phyloP scores from a whole-genome alignment of 2,797 vertebrate genomes.

The Chaetophractus vellerosus region DNA sequence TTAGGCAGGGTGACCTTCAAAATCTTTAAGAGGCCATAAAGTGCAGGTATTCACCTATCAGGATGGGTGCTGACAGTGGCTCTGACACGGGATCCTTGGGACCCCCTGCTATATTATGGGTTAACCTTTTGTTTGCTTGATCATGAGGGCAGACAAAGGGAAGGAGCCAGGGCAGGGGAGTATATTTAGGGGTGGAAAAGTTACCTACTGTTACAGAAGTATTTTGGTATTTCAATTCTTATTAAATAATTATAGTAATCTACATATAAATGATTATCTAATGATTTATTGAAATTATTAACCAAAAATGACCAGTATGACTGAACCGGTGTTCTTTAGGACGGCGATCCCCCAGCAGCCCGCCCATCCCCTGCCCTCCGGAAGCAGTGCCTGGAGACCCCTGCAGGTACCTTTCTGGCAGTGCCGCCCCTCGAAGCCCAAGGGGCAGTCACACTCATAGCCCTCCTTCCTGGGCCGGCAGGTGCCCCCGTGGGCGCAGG shows the following conservation, averaged over 20 bases:
- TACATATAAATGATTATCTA: neutral
- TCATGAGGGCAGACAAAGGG: neutral
- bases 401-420: conserved; percentile 96
- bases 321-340: neutral
- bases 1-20: neutral
- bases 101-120: rapidly evolving
- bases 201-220: neutral
- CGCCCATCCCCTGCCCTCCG: neutral
- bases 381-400: too few species aligned
- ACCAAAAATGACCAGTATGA: neutral
- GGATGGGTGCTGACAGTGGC: neutral
- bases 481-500: conserved; percentile 95
- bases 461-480: conserved; percentile 95
- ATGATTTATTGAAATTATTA: neutral
- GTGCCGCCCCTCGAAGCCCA: conserved; percentile 96
- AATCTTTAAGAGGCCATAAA: neutral
- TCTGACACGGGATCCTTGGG: neutral
- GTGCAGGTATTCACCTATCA: neutral
- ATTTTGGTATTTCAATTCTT: neutral
- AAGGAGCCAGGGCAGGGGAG: neutral
- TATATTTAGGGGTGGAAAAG: neutral
- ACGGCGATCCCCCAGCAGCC: too few species aligned
- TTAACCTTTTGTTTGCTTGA: neutral
- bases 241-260: neutral
- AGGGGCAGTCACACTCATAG: conserved; percentile 97